Base-by-base conservation (phyloP, 2,113 vertebrate genomes). In the Melierax canorus region DNA sequence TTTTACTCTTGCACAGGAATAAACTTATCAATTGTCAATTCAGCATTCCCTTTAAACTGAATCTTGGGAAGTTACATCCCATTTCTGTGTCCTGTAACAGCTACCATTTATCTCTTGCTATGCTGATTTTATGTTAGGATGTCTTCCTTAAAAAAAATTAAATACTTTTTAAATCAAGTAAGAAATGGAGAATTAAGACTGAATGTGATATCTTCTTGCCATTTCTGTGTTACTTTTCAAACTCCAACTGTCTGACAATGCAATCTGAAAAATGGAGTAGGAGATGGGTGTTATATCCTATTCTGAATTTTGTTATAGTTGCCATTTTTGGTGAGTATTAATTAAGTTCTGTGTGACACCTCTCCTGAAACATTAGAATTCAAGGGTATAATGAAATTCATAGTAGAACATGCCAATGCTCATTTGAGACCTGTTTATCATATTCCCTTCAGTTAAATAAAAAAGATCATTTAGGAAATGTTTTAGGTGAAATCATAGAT, bases 261-360 rank as follows among this genome's bases (percentile, higher is more conserved):
- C 24, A 45, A 36, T 74, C 86, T 89, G 93, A 96, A 74, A 97
- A 95, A 94, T 59, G 78, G 23, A 80, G 63, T 74, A 95, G 84
- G 73, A 88, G 62, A 96, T 76, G 45, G 58, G 90, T 96, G 69
- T 90, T 94, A 74, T 51, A 71, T 83, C 82, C 39, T 82, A 32
- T 48, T 89, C 76, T 74, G 58, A 48, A n/a, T 97, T 95, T 90
- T 97, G 81, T 96, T 92, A 75, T 59, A 36, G 41, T 95, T 97
- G 76, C 81, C 60, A 32, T 91, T 97, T 97, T 72, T 90, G 38
- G 84, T 92, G 82, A 96, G 77, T 89, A 80, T 92, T 91, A 96
- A 96, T 20, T 12, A 66, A 90, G 20, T 66, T 92, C 53, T 78
- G 1, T 81, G 34, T 96, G 90, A 90, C 71, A 90, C 53, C 56